A percentile compares a stretch with the other conserved stretches of the same genome.
Conservation (phyloP, 2,113 vertebrate genomes). For the Oreochromis aureus region DNA sequence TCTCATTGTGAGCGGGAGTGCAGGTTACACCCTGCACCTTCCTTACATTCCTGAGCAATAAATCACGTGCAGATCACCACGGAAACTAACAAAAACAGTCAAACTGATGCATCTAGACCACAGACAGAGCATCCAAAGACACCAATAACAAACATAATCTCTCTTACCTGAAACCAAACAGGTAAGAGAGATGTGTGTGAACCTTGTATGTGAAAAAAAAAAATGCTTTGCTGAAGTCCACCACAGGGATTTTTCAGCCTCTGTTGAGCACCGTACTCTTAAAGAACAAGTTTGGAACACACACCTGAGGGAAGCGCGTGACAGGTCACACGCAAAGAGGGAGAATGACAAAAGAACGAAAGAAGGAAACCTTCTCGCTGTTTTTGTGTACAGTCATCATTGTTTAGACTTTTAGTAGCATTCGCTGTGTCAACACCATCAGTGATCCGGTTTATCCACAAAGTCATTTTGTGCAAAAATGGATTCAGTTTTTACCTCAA, state of each 20-base stretch:
- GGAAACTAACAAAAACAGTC: no score
- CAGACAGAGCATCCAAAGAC: neutral
- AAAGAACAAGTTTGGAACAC: neutral
- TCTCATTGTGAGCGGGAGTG: neutral
- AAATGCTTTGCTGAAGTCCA: no score
- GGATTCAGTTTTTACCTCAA: neutral
- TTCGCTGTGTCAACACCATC: accelerated
- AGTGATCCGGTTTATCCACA: neutral
- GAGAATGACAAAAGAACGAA: neutral
- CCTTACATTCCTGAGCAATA: neutral
- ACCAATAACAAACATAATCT: neutral
- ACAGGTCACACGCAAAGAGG: neutral
- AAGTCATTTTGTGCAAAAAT: neutral
- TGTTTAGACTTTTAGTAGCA: neutral
- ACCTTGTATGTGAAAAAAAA: no score
- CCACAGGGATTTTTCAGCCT: no score
- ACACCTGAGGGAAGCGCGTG: neutral
- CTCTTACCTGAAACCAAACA: neutral
- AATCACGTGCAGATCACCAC: neutral
- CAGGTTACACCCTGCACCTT: neutral
- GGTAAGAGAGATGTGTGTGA: no score
- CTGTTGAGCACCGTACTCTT: no score
- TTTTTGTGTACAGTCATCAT: neutral
- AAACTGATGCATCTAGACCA: neutral
- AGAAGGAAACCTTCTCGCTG: neutral